phyloP scores from a whole-genome alignment of 2,888 invertebrate genomes.

The Biston stratarius region DNA sequence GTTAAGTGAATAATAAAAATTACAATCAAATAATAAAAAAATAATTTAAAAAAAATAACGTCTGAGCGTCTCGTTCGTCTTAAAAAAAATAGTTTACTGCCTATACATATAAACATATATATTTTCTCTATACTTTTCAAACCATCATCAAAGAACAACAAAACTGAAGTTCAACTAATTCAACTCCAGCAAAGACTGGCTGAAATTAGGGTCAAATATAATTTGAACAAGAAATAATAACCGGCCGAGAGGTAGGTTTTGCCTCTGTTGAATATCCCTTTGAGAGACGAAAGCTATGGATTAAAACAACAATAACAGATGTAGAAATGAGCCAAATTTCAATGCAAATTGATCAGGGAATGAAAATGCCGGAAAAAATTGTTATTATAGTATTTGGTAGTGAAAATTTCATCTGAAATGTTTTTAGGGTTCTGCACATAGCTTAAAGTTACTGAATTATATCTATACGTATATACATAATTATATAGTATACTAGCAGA shows the following conservation, averaged over 20 bases:
- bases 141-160: neutral
- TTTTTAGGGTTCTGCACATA: conserved; percentile 2
- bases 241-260: neutral
- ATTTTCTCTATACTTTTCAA: neutral
- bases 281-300: conserved; percentile 13
- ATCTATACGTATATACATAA: too few relatives aligned
- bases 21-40: too few relatives aligned
- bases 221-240: conserved; percentile 29
- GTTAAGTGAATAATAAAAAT: too few relatives aligned
- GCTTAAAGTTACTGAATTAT: neutral
- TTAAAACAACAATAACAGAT: conserved; percentile 46
- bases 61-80: too few relatives aligned
- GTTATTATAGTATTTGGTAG: conserved; percentile 32
- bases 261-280: conserved; percentile 8
- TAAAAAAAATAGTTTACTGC: too few relatives aligned
- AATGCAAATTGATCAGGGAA: conserved; percentile 46
- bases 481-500: too few relatives aligned
- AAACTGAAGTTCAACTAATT: conserved; percentile 13
- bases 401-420: conserved; percentile 13
- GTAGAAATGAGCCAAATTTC: conserved; percentile 44
- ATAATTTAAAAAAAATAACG: too few relatives aligned
- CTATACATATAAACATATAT: too few relatives aligned
- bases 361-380: conserved; percentile 32
- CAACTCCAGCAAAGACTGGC: conserved; percentile 11
- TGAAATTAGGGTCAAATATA: conserved; percentile 21